Conservation (phyloP, 2,797 vertebrate species). For the Acanthopagrus latus region DNA sequence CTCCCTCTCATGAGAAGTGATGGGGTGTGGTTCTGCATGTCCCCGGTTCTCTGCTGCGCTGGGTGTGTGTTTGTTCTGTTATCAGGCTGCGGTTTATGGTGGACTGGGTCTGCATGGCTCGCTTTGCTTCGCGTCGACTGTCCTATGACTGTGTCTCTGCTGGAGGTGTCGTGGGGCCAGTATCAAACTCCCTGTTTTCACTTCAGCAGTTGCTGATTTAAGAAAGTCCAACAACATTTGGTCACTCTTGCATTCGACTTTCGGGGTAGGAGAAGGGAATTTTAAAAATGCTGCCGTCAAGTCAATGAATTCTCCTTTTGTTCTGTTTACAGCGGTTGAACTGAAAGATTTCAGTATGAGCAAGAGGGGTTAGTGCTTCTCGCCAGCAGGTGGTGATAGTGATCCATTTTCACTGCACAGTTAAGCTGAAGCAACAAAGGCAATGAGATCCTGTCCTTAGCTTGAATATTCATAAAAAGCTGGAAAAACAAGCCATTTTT, state of each 20-base stretch:
- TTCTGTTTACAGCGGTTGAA: not conserved
- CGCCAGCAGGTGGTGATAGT: constrained; percentile 70
- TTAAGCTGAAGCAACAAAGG: constrained; percentile 1
- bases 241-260: not conserved
- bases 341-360: not conserved
- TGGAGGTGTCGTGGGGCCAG: constrained; percentile 78
- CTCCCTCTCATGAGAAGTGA: constrained; percentile 43
- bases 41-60: constrained; percentile 56
- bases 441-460: not conserved
- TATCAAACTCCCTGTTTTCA: constrained; percentile 43
- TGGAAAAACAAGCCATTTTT: constrained; percentile 11
- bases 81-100: constrained; percentile 39
- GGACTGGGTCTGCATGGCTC: constrained; percentile 77
- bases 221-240: not conserved
- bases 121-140: constrained; percentile 71
- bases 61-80: constrained; percentile 73
- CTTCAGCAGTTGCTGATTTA: constrained; percentile 32
- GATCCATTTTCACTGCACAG: constrained; percentile 26
- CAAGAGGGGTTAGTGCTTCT: not conserved
- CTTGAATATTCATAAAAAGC: constrained; percentile 8
- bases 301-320: not conserved
- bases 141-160: constrained; percentile 65
- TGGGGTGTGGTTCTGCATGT: constrained; percentile 63
- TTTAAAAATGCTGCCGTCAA: not conserved
- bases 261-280: not conserved